Base-by-base conservation (phyloP, 2,113 vertebrate genomes). In the Oncorhynchus masou region DNA sequence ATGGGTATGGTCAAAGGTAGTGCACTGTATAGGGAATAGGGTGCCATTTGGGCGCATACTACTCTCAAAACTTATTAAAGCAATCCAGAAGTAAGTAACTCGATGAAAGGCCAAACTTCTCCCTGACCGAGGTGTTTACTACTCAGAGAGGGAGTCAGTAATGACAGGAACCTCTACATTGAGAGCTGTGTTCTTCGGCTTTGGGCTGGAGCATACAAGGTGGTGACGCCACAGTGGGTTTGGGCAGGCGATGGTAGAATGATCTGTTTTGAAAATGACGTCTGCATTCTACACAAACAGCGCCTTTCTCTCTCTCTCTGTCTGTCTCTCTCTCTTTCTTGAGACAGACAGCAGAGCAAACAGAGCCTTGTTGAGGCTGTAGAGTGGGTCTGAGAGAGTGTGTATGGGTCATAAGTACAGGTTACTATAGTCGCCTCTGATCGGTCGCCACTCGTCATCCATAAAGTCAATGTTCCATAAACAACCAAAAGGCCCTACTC, bases 181-280 rank as follows among this genome's bases (percentile, higher is more conserved):
- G 81, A 54, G 34, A 75, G 75, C 64, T 64, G 60, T 49, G 57
- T 60, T 60, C 20, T 60, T 31, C 59, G 34, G 2, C 20, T 69
- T 8, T 34, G 34, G 68, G 68, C 31, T 69, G 34, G 29, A 69
- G 68, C 29, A 65, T 76, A 51, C 60, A 39, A 67, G 75, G 74
- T 7, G 25, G 75, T 81, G 86, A 85, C 69, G 81, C 81, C 75
- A 81, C 13, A 11, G 69, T 79, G 72, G 77, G 82, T 64, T 5
- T 24, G 45, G 77, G 75, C 68, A 77, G 76, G 67, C 78, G 78
- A 60, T 49, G 31, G 76, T 45, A 74, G 76, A 86, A 78, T 85
- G 84, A 81, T 77, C 79, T 84, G 88, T 90, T 89, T 87, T 84
- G 82, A 87, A 89, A 90, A 89, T 51, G 59, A 70, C 72, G 86